Conservation (phyloP, 2,113 vertebrate genomes). For the Numenius arquata region DNA sequence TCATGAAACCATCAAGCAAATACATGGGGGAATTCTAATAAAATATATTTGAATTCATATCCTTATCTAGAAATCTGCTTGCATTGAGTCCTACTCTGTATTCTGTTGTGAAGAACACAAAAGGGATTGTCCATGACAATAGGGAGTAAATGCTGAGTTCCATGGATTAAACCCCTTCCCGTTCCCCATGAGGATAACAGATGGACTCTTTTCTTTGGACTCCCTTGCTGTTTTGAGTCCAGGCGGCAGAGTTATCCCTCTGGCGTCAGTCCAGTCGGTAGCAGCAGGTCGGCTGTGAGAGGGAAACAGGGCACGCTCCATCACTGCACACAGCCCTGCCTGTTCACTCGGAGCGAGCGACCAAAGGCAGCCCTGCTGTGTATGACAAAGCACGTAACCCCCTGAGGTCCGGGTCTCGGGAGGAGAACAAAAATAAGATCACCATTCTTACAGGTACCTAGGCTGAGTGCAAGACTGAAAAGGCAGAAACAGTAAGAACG, state of each 20-base stretch:
- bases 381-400: not conserved
- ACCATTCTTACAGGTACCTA: not conserved
- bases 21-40: not conserved
- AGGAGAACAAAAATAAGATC: not conserved
- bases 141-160: not conserved
- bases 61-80: not conserved
- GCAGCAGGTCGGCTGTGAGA: not conserved
- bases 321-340: rapidly evolving
- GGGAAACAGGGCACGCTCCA: not conserved
- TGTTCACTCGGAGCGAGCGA: not conserved
- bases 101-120: not conserved
- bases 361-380: not conserved
- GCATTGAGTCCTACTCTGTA: not conserved
- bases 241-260: not conserved
- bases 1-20: not conserved
- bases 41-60: not conserved
- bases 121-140: not conserved
- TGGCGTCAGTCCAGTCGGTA: not conserved
- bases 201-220: not conserved
- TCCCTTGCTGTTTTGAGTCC: not conserved
- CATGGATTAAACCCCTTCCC: not conserved
- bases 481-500: not conserved
- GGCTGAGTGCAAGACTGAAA: not conserved
- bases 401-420: not conserved
- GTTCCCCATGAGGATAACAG: not conserved